A percentile compares a stretch with the other conserved stretches of the same genome.
phyloP scores from a whole-genome alignment of 2,888 invertebrate genomes.

The Neocrepidodera transversa region DNA sequence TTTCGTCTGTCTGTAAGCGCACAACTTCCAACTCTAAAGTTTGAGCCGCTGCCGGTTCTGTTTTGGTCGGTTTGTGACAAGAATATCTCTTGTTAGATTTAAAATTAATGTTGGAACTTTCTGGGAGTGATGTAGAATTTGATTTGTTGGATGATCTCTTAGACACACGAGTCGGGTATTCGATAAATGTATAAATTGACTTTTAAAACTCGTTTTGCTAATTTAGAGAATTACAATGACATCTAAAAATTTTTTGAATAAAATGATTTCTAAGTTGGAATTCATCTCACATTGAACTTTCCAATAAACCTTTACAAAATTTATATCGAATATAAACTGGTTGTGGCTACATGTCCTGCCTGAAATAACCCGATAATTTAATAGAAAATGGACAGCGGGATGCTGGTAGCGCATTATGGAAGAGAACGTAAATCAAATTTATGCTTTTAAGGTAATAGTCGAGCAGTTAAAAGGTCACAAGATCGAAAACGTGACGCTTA shows the following conservation, averaged over 20 bases:
- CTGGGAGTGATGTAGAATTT: slow-evolving; percentile 7
- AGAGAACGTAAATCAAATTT: slow-evolving; percentile 33
- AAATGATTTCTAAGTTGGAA: too few species aligned
- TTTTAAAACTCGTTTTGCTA: too few species aligned
- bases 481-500: slow-evolving; percentile 29
- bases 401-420: slow-evolving; percentile 35
- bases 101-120: slow-evolving; percentile 11
- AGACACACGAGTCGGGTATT: too few species aligned
- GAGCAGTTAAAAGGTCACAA: slow-evolving; percentile 36
- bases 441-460: slow-evolving; percentile 39
- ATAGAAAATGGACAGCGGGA: slow-evolving; percentile 29
- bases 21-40: slow-evolving; percentile 5
- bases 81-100: slow-evolving; percentile 9
- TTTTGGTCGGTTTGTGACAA: slow-evolving; percentile 9
- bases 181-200: too few species aligned
- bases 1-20: slow-evolving; percentile 8
- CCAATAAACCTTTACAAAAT: too few species aligned
- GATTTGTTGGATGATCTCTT: neutral
- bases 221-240: too few species aligned
- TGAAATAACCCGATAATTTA: slow-evolving; percentile 30
- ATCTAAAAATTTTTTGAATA: too few species aligned
- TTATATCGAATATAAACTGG: too few species aligned
- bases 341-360: neutral
- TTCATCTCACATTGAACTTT: too few species aligned
- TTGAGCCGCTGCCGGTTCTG: neutral